Evolutionary conservation across 2,888 invertebrate species (phyloP), one percentile per base, ranked within the genome.

Genomic region (Charanyca ferruginea): DNA sequence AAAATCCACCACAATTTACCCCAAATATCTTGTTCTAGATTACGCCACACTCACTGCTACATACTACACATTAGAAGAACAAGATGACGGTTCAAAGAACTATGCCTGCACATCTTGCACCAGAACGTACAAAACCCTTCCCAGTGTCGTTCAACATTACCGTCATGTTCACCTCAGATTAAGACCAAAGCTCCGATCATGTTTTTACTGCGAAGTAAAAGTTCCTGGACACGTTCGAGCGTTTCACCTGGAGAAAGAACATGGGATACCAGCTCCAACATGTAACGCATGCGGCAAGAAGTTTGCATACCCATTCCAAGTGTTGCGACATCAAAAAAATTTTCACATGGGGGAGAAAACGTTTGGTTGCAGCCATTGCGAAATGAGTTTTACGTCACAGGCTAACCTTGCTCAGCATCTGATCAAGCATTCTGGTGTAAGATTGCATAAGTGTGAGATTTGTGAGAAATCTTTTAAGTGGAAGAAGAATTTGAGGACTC

Each of bases 261-360:
- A 90, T 57, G 89, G 88, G 0, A 69, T 89, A 3, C 86, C 86
- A 0, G 80, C 85, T 0, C 90, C 90, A 1, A 77, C 75, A 0
- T 90, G 90, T 59, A 81, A 81, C 0, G 88, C 87, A 0, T 91
- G 90, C 71, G 90, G 89, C 7, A 89, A 87, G 62, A 90, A 89
- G 54, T 90, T 90, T 67, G 75, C 85, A 0, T 89, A 75, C 59
- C 88, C 87, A 0, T 81, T 80, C 20, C 79, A 80, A 66, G 85
- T 90, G 7, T 53, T 89, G 41, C 69, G 77, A 1, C 90, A 90
- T 23, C 90, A 90, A 59, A 89, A 85, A 75, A 57, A 63, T 1
- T 64, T 77, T 9, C 91, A 90, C 57, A 89, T 90, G 90, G 88
- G 86, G 3, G 91, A 90, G 48, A 87, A 80, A 44, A 71, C 73